A percentile compares a stretch with the other conserved stretches of the same genome.
phyloP scores from a whole-genome alignment of 2,113 vertebrate genomes.

The Mesitornis unicolor region DNA sequence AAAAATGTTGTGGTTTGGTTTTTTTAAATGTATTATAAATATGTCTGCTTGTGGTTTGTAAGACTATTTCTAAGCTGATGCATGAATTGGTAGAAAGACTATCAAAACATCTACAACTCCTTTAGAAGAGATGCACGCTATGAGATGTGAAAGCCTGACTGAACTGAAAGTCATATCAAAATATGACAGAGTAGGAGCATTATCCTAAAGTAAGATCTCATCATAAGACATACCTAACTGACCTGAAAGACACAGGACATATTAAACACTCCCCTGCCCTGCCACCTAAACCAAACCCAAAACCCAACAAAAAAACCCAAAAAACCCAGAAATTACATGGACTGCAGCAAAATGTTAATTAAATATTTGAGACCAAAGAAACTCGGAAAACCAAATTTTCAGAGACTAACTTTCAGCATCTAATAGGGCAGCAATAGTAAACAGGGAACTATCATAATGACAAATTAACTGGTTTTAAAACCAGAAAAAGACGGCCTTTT shows the following conservation, averaged over 20 bases:
- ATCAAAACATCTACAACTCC: neutral
- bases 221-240: neutral
- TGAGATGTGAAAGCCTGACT: neutral
- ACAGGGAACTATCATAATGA: neutral
- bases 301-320: neutral
- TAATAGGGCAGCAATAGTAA: neutral
- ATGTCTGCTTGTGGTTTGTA: neutral
- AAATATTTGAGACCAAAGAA: neutral
- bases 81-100: conserved; percentile 1
- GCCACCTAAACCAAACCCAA: neutral
- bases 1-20: neutral
- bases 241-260: neutral
- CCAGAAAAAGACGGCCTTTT: neutral
- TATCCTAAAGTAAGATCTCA: neutral
- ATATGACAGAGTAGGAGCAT: neutral
- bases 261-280: neutral
- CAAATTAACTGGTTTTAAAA: neutral
- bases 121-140: neutral
- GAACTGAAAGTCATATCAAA: neutral
- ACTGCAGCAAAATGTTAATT: neutral
- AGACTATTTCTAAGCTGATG: neutral
- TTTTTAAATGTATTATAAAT: neutral
- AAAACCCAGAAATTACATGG: neutral
- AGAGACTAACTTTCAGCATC: neutral
- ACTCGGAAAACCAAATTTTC: neutral